These are phyloP conservation scores for Sorex fumeus DNA, from an alignment of 2,113 vertebrate species.

Conservation along the genomic window DNA sequence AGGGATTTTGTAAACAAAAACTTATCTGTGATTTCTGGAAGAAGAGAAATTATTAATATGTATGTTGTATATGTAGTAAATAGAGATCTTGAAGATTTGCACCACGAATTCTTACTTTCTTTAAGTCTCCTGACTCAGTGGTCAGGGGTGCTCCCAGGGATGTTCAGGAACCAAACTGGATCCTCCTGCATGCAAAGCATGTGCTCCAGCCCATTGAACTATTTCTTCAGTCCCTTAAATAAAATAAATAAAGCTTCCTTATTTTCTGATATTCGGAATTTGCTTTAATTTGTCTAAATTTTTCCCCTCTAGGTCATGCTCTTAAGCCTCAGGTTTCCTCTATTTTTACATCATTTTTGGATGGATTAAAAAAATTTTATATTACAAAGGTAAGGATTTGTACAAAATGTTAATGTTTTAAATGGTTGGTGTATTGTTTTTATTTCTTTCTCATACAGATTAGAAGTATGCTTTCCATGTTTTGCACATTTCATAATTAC, in stretches of 20 bases:
- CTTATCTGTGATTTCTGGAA: slow-evolving; percentile 60
- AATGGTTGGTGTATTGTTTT: slow-evolving; percentile 11
- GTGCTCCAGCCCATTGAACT: no score
- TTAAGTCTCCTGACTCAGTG: slow-evolving; percentile 25
- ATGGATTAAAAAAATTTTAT: slow-evolving; percentile 99
- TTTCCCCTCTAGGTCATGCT: slow-evolving; percentile 93
- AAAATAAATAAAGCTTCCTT: neutral
- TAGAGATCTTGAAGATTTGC: slow-evolving; percentile 36
- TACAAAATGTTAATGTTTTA: slow-evolving; percentile 57
- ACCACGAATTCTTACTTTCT: slow-evolving; percentile 23
- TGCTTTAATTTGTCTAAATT: slow-evolving; percentile 77
- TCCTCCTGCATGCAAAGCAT: no score
- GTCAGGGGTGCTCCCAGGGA: no score
- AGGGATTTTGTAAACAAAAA: slow-evolving; percentile 51
- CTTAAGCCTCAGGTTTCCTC: slow-evolving; percentile 99
- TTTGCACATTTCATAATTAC: slow-evolving; percentile 37
- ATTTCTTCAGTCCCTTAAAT: no score
- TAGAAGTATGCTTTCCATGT: neutral
- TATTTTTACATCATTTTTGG: slow-evolving; percentile 99
- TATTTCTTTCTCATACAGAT: neutral
- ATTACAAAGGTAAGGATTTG: slow-evolving; percentile 96
- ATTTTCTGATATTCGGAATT: neutral
- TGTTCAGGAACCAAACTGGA: no score
- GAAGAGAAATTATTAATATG: neutral
- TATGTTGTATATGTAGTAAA: neutral